Percentiles rank a stretch among this genome's conserved stretches.
Evolutionary conservation across 1,140 invertebrate species (phyloP).

Genomic region (Lasaia peninsularis): DNA sequence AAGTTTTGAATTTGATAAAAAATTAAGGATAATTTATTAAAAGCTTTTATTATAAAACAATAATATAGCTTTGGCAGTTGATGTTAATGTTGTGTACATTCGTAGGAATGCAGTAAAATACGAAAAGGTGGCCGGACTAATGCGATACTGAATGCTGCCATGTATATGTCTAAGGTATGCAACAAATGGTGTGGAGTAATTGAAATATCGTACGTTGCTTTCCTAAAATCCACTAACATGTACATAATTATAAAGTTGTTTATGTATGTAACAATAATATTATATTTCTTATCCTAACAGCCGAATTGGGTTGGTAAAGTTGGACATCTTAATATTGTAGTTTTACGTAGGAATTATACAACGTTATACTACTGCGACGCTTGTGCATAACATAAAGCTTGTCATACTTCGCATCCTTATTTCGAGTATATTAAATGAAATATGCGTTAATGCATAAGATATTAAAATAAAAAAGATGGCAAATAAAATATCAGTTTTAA

Average conservation of each 20-base stretch:
- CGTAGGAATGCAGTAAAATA: constrained; percentile 76
- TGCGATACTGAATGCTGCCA: constrained; percentile 72
- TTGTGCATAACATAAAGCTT: too few species aligned
- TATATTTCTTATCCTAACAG: background rate
- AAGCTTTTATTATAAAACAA: background rate
- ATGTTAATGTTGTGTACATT: constrained; percentile 50
- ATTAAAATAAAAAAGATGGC: too few species aligned
- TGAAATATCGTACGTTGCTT: constrained; percentile 32
- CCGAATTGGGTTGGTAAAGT: too few species aligned
- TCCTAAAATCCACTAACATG: constrained; percentile 19
- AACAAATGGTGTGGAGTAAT: constrained; percentile 30
- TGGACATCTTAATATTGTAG: too few species aligned
- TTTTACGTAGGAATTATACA: too few species aligned
- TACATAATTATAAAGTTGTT: background rate
- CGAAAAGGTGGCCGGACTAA: constrained; percentile 66
- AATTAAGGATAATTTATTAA: background rate
- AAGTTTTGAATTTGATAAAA: background rate
- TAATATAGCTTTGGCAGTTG: background rate
- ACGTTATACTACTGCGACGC: too few species aligned
- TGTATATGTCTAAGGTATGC: constrained; percentile 75
- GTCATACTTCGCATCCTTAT: too few species aligned
- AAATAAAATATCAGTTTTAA: too few species aligned
- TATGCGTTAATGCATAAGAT: too few species aligned
- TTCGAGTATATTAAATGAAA: too few species aligned
- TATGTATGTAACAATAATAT: background rate